phyloP scores from a whole-genome alignment of 2,888 invertebrate genomes.

The Gonocerus acuteangulatus region DNA sequence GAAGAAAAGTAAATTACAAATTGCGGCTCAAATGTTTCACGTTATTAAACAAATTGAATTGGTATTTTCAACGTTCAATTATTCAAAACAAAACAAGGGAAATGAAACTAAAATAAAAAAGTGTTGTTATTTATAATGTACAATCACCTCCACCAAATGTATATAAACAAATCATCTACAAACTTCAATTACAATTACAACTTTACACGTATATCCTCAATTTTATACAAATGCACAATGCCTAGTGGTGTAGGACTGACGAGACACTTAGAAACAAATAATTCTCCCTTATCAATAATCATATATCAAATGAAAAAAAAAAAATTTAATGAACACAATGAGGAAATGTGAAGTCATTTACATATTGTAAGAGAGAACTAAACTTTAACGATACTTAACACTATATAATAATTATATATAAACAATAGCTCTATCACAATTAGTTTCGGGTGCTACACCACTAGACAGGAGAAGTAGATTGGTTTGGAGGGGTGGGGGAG shows the following conservation, averaged over 20 bases:
- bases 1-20: slow-evolving; percentile 24
- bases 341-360: slow-evolving; percentile 15
- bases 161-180: slow-evolving; percentile 36
- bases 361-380: slow-evolving; percentile 23
- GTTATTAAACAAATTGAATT: slow-evolving; percentile 19
- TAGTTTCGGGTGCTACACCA: slow-evolving; percentile 1
- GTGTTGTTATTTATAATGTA: slow-evolving; percentile 33
- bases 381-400: slow-evolving; percentile 13
- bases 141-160: slow-evolving; percentile 35
- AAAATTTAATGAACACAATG: slow-evolving; percentile 25
- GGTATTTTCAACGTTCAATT: slow-evolving; percentile 22
- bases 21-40: slow-evolving; percentile 14
- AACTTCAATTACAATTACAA: slow-evolving; percentile 27
- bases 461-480: background rate
- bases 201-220: slow-evolving; percentile 27
- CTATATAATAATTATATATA: slow-evolving; percentile 19
- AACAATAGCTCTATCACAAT: slow-evolving; percentile 24
- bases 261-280: slow-evolving; percentile 13
- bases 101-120: slow-evolving; percentile 23
- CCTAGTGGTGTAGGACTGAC: slow-evolving; percentile 19
- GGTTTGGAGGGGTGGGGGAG: slow-evolving; percentile 1
- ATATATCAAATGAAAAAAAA: slow-evolving; percentile 9
- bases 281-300: slow-evolving; percentile 21
- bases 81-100: slow-evolving; percentile 17
- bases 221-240: slow-evolving; percentile 27